Evolutionary conservation across 2,113 vertebrate species (phyloP), one percentile per base, ranked within the genome.

Genomic region (Pedionomus torquatus): DNA sequence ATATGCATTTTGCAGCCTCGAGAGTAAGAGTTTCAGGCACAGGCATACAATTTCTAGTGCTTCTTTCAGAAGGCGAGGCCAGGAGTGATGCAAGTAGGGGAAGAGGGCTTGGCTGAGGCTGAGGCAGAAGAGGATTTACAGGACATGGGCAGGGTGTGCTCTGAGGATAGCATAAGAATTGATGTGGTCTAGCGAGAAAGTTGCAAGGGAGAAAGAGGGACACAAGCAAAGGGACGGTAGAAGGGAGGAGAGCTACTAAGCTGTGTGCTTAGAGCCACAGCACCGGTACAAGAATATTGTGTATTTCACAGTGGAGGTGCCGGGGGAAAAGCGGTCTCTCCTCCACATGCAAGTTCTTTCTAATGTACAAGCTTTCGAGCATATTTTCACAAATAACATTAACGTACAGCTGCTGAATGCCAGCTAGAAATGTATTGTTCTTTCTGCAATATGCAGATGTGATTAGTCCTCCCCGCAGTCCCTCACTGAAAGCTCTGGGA

Each of bases 391-490:
- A 77, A 83, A 57, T 55, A 82, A 37, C 48, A 51, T 61, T 90
- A 88, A 52, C 46, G 58, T 46, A 52, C 68, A 88, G 63, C 37
- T 87, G 79, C 78, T 80, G 66, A 78, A 81, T 55, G 57, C 43
- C 69, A 85, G 48, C 55, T 83, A 58, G 5, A 65, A 69, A 88
- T 19, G 44, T 75, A 52, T 48, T 94, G 63, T 70, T 95, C 28
- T 80, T 82, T 83, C 81, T 66, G 66, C 64, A 80, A 39, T 88
- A 83, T 83, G 72, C 64, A 84, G 49, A 87, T 87, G 49, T 43
- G 65, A 85, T 89, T 75, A 81, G 55, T n/a, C 33, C 58, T 87
- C 77, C 96, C 93, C 93, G 88, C 87, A 82, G 63, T 26, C 75
- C 31, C 41, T 39, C 23, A n/a, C 58, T 30, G 63, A 74, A 65